A percentile compares a stretch with the other conserved stretches of the same genome.
These are phyloP conservation scores for Diabrotica virgifera DNA, from an alignment of 1,140 invertebrate species.

Conservation along the genomic window DNA sequence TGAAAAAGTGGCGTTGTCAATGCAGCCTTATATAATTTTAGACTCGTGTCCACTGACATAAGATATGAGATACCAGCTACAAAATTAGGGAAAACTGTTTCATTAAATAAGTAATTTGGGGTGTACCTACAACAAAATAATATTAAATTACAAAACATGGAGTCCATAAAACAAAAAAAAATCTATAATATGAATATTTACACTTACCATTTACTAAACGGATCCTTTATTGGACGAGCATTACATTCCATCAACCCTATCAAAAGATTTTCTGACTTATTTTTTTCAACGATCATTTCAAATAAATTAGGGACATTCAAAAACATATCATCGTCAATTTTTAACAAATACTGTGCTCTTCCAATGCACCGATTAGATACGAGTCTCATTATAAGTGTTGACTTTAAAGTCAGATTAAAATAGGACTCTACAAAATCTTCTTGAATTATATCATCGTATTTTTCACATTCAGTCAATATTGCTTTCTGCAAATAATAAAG, in stretches of 20 bases:
- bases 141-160: neutral
- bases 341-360: constrained; percentile 63
- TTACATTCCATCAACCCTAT: constrained; percentile 73
- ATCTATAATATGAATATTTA: neutral
- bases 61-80: constrained; percentile 79
- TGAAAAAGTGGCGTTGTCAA: constrained; percentile 69
- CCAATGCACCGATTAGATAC: constrained; percentile 62
- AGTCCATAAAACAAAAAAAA: neutral
- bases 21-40: constrained; percentile 66
- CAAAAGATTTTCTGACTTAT: constrained; percentile 53
- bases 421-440: constrained; percentile 87
- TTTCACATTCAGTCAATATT: constrained; percentile 52
- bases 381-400: constrained; percentile 82
- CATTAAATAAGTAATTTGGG: constrained; percentile 75
- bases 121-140: constrained; percentile 59
- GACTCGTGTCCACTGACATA: constrained; percentile 68
- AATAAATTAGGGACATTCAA: constrained; percentile 64
- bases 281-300: constrained; percentile 45
- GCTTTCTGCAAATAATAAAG: constrained; percentile 21
- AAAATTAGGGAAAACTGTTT: constrained; percentile 75
- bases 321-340: constrained; percentile 84
- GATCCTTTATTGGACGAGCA: constrained; percentile 67
- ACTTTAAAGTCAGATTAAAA: constrained; percentile 90
- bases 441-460: constrained; percentile 83
- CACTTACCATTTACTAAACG: constrained; percentile 73